Conservation (phyloP, 1,140 invertebrate species). For the Procambarus virginalis region DNA sequence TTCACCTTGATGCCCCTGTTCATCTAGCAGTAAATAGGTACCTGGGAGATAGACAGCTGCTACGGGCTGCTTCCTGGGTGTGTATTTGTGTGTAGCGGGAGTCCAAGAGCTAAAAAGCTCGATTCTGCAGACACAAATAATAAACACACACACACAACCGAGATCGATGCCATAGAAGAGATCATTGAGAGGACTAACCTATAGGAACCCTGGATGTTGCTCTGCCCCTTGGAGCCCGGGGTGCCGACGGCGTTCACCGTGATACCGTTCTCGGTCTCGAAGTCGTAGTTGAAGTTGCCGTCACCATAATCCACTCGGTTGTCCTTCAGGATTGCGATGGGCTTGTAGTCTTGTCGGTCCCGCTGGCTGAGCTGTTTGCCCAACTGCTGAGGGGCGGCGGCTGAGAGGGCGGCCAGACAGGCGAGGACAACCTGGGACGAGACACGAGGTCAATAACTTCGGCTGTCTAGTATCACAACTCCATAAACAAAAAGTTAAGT, state of each 20-base stretch:
- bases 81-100: too few species aligned
- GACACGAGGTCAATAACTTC: too few species aligned
- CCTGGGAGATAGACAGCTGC: too few species aligned
- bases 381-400: slow-evolving; percentile 29
- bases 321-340: slow-evolving; percentile 22
- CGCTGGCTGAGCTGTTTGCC: not conserved
- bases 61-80: too few species aligned
- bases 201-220: slow-evolving; percentile 27
- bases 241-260: slow-evolving; percentile 15
- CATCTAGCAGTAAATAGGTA: too few species aligned
- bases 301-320: slow-evolving; percentile 15
- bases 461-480: too few species aligned
- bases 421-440: slow-evolving; percentile 9
- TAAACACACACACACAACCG: too few species aligned
- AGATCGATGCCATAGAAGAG: too few species aligned
- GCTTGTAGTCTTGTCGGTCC: not conserved
- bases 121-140: too few species aligned
- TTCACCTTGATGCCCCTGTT: too few species aligned
- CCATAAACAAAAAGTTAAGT: too few species aligned
- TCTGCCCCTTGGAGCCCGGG: slow-evolving; percentile 20
- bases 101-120: too few species aligned
- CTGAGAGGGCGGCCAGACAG: slow-evolving; percentile 23
- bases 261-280: slow-evolving; percentile 37
- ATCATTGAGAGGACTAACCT: not conserved
- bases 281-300: slow-evolving; percentile 30